A percentile compares a stretch with the other conserved stretches of the same genome.
Conservation (phyloP, 2,888 invertebrate species). For the Tenthredo amoena region DNA sequence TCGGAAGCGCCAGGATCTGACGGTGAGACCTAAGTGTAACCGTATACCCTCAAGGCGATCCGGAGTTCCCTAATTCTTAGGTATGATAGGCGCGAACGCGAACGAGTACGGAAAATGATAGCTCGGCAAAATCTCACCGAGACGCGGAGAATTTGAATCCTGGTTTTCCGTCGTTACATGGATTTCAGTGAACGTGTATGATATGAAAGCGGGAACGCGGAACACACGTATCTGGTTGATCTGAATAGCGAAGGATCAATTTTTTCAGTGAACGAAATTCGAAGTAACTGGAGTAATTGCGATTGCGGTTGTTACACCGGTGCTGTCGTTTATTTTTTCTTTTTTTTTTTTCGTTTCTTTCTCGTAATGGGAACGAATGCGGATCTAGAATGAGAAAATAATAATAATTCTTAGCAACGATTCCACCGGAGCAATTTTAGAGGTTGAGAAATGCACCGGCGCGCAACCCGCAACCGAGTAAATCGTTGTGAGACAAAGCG, state of each 20-base stretch:
- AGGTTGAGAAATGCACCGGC: slow-evolving; percentile 20
- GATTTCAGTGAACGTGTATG: not conserved
- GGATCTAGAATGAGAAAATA: slow-evolving; percentile 40
- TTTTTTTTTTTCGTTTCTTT: not conserved
- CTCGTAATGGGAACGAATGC: not conserved
- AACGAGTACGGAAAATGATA: slow-evolving; percentile 15
- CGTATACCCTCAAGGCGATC: slow-evolving; percentile 28
- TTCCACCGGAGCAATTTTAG: slow-evolving; percentile 28
- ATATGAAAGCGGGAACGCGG: not conserved
- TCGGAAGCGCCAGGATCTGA: slow-evolving; percentile 11
- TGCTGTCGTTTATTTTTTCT: not conserved
- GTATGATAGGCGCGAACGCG: not conserved
- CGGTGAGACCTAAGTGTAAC: slow-evolving; percentile 24
- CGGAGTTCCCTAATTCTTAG: not conserved
- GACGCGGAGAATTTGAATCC: not conserved
- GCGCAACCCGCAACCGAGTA: slow-evolving; percentile 3
- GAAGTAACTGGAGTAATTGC: not conserved
- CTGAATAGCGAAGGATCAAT: not conserved
- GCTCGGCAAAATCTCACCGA: not conserved
- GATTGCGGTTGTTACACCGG: not conserved
- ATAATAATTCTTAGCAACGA: slow-evolving; percentile 3
- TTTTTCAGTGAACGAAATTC: not conserved
- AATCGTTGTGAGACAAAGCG: not conserved
- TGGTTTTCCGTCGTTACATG: not conserved
- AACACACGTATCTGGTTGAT: not conserved